These are phyloP conservation scores for Alauda arvensis DNA, from an alignment of 2,797 vertebrate species.

Conservation along the genomic window DNA sequence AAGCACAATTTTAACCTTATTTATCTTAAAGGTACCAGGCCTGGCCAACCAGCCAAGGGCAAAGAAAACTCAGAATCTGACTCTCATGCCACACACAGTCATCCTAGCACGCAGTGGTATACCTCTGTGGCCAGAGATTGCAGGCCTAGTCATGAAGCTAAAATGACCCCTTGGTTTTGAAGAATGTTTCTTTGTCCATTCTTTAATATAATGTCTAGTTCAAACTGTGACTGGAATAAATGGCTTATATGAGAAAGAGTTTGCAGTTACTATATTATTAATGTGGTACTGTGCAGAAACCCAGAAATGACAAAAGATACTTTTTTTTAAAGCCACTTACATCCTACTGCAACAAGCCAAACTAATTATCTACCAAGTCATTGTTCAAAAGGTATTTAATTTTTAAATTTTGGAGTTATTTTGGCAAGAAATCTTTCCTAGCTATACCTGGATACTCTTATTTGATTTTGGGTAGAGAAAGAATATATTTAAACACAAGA, in stretches of 20 bases:
- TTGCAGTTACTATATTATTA: not conserved
- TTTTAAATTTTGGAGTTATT: slow-evolving; percentile 35
- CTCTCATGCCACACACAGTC: fast-evolving
- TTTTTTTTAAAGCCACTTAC: not conserved
- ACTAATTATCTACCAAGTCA: not conserved
- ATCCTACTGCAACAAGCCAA: slow-evolving; percentile 2
- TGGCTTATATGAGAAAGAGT: not conserved
- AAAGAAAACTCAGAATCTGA: fast-evolving
- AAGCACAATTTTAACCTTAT: not conserved
- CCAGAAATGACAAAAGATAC: not conserved
- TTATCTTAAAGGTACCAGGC: not conserved
- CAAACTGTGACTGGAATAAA: not conserved
- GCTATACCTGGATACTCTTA: not conserved
- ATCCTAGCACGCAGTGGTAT: not conserved
- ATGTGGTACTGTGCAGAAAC: not conserved
- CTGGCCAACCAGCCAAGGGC: not conserved
- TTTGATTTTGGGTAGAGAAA: slow-evolving; percentile 42
- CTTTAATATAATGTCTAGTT: not conserved
- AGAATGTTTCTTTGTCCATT: not conserved
- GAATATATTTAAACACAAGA: slow-evolving; percentile 6
- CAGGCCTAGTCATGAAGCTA: not conserved
- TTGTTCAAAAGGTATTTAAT: slow-evolving; percentile 30
- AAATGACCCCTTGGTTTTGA: not conserved
- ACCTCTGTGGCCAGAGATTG: not conserved
- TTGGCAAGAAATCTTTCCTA: not conserved